Evolutionary conservation across 2,113 vertebrate species (phyloP).

Genomic region (Myxocyprinus asiaticus): DNA sequence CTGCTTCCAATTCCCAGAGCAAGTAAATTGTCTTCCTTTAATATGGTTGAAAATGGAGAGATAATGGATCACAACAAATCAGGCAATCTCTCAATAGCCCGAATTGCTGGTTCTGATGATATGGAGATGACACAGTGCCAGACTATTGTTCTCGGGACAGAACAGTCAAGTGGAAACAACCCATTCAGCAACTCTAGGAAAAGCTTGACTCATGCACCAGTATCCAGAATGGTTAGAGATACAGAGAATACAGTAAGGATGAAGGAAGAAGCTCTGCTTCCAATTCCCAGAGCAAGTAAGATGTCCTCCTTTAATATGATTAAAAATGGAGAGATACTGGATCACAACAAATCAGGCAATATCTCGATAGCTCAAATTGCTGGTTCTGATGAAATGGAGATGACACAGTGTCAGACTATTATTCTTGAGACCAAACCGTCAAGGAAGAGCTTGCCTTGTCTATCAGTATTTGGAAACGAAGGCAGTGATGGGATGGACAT

Average conservation of each 20-base stretch:
- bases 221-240: constrained; percentile 5
- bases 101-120: constrained; percentile 40
- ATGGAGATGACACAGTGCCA: constrained; percentile 62
- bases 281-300: not conserved
- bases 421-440: constrained; percentile 25
- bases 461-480: not conserved
- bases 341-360: not conserved
- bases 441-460: not conserved
- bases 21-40: constrained; percentile 10
- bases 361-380: not conserved
- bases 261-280: not conserved
- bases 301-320: not conserved
- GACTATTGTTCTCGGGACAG: constrained; percentile 3
- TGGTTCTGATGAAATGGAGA: constrained; percentile 35
- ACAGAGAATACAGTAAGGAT: not conserved
- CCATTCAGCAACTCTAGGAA: constrained; percentile 20
- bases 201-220: not conserved
- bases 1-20: not conserved
- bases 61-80: constrained; percentile 17
- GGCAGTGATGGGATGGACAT: constrained; percentile 11
- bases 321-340: not conserved
- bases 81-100: not conserved
- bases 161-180: not conserved
- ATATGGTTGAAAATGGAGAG: not conserved
- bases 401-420: constrained; percentile 39